Evolutionary conservation across 2,797 vertebrate genomes (phyloP).

Genomic region (Chromobotia macracanthus): DNA sequence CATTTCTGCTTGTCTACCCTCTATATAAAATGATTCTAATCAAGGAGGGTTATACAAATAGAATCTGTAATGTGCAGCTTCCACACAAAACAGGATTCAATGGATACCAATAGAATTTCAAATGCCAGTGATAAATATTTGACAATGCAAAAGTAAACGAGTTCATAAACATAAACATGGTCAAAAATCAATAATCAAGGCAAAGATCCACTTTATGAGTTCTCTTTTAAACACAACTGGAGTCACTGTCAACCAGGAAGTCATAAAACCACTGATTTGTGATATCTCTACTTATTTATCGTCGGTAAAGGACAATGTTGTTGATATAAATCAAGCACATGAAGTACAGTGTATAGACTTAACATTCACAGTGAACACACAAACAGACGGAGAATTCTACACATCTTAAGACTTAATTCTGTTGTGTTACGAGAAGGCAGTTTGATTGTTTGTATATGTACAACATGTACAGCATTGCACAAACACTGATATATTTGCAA

Average conservation of each 20-base stretch:
- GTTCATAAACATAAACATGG: neutral
- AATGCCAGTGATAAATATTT: neutral
- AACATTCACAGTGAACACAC: conserved; percentile 46
- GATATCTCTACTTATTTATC: conserved; percentile 30
- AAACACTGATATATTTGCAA: conserved; percentile 30
- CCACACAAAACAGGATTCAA: neutral
- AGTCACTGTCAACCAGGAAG: neutral
- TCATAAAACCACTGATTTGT: conserved; percentile 31
- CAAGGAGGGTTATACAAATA: neutral
- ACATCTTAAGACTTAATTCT: conserved; percentile 41
- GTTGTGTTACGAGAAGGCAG: conserved; percentile 48
- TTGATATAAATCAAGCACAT: conserved; percentile 44
- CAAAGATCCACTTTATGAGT: conserved; percentile 6
- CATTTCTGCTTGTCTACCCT: conserved; percentile 3
- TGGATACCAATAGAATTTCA: neutral
- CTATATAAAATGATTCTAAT: neutral
- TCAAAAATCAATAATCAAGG: neutral
- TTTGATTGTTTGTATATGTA: conserved; percentile 41
- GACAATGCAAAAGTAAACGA: conserved; percentile 23
- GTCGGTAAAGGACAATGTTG: conserved; percentile 36
- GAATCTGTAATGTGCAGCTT: neutral
- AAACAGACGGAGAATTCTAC: conserved; percentile 25
- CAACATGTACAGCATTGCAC: conserved; percentile 34
- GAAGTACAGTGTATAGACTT: conserved; percentile 35
- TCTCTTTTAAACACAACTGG: conserved; percentile 5